These are phyloP conservation scores for Oostethus manadensis DNA, from an alignment of 2,113 vertebrate species.

Conservation along the genomic window DNA sequence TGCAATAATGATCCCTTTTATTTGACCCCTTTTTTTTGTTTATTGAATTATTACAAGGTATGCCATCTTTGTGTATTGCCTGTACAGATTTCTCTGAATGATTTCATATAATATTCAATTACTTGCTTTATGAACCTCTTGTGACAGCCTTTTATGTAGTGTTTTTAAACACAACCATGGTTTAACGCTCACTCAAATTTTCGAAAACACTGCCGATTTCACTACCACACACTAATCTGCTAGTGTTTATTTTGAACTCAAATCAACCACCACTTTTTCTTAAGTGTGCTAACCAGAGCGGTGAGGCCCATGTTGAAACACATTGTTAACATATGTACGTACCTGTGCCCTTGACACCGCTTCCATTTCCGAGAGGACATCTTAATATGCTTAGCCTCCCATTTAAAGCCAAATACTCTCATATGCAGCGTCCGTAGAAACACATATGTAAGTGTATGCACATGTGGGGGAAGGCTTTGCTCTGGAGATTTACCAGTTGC, in stretches of 20 bases:
- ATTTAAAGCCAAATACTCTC: slow-evolving; percentile 65
- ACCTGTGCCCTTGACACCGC: slow-evolving; percentile 62
- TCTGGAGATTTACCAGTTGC: slow-evolving; percentile 68
- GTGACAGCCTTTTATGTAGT: slow-evolving; percentile 1
- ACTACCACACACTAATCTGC: slow-evolving; percentile 15
- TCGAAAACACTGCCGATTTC: slow-evolving; percentile 51
- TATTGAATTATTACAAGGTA: not conserved
- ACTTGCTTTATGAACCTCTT: not conserved
- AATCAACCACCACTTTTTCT: slow-evolving; percentile 19
- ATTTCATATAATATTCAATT: not conserved
- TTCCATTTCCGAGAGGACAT: slow-evolving; percentile 59
- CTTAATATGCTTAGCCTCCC: slow-evolving; percentile 65
- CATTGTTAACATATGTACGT: slow-evolving; percentile 66
- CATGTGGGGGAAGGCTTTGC: slow-evolving; percentile 17
- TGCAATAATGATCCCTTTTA: too few species aligned
- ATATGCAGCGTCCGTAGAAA: slow-evolving; percentile 29
- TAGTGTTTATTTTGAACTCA: slow-evolving; percentile 12
- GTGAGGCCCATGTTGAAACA: slow-evolving; percentile 42
- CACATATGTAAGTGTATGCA: slow-evolving; percentile 24
- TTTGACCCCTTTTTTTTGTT: too few species aligned
- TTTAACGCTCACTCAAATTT: slow-evolving; percentile 69
- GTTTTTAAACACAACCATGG: slow-evolving; percentile 10
- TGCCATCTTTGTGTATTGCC: too few species aligned
- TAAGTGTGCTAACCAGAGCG: slow-evolving; percentile 43
- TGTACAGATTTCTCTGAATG: not conserved